Conservation (phyloP, 92 coral and sea anemone genomes). For the Porites evermanni region DNA sequence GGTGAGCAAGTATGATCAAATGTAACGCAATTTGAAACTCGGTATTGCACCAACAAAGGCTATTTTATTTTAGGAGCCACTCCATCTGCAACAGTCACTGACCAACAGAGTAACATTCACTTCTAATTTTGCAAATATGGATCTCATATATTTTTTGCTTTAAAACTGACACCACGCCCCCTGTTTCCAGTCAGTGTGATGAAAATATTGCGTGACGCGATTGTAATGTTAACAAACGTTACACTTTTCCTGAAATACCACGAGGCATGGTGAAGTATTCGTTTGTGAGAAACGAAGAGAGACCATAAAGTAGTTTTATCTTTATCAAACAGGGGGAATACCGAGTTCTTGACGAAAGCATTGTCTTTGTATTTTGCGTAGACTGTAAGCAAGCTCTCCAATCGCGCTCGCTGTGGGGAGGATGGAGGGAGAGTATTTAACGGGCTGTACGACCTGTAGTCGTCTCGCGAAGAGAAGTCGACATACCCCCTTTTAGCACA, state of each 20-base stretch:
- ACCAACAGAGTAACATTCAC: neutral
- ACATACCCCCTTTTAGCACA: too few relatives aligned
- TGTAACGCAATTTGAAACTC: conserved; percentile 50
- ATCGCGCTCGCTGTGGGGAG: too few relatives aligned
- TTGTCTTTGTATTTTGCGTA: too few relatives aligned
- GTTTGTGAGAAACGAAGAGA: too few relatives aligned
- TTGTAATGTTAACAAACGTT: neutral
- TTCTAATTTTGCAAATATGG: neutral
- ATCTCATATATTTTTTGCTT: neutral
- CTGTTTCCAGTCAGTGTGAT: neutral
- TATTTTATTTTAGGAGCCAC: neutral
- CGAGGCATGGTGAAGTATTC: too few relatives aligned
- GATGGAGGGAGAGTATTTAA: too few relatives aligned
- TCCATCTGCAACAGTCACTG: neutral
- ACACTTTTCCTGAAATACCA: neutral
- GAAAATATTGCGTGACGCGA: conserved; percentile 11
- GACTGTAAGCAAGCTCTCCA: too few relatives aligned
- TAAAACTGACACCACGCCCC: neutral
- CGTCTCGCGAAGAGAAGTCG: too few relatives aligned
- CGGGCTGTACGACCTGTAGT: too few relatives aligned
- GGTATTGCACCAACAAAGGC: neutral
- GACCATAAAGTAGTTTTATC: too few relatives aligned
- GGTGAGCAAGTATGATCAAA: conserved; percentile 83
- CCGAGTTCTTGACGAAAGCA: too few relatives aligned
- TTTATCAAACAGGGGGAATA: too few relatives aligned